A percentile compares a stretch with the other conserved stretches of the same genome.
phyloP scores from a whole-genome alignment of 2,113 vertebrate genomes.

The Coracopsis vasa region DNA sequence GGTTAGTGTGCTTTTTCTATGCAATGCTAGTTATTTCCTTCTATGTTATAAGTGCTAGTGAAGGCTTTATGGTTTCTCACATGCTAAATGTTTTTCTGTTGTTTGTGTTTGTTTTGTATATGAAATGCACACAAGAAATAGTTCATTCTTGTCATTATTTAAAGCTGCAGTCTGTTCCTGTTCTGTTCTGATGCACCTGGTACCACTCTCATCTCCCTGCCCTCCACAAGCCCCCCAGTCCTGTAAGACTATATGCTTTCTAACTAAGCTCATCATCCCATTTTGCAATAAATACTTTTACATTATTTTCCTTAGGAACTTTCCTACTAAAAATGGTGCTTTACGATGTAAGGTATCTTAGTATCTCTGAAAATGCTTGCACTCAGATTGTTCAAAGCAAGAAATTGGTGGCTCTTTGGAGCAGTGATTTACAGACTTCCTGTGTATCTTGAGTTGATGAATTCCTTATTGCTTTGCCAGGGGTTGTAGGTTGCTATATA shows the following conservation, averaged over 20 bases:
- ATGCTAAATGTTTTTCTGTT: not conserved
- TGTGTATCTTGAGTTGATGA: not conserved
- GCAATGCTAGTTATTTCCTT: too few relatives aligned
- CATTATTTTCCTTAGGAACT: not conserved
- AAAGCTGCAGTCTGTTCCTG: not conserved
- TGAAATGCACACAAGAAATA: not conserved
- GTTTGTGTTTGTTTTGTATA: not conserved
- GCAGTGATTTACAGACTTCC: not conserved
- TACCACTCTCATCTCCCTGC: not conserved
- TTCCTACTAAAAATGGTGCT: rapidly evolving
- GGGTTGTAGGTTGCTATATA: not conserved
- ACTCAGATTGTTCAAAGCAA: not conserved
- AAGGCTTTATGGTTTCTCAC: not conserved
- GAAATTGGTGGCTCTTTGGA: not conserved
- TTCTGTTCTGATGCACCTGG: not conserved
- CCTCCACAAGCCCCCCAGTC: too few relatives aligned
- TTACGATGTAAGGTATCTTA: rapidly evolving
- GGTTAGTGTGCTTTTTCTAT: too few relatives aligned
- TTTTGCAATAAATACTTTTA: not conserved
- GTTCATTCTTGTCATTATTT: not conserved
- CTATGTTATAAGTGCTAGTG: not conserved
- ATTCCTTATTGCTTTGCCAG: not conserved
- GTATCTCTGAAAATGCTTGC: not conserved
- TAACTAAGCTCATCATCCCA: not conserved
- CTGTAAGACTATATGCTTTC: not conserved